Evolutionary conservation across 1,140 invertebrate genomes (phyloP).

Genomic region (Venustaconcha ellipsiformis): DNA sequence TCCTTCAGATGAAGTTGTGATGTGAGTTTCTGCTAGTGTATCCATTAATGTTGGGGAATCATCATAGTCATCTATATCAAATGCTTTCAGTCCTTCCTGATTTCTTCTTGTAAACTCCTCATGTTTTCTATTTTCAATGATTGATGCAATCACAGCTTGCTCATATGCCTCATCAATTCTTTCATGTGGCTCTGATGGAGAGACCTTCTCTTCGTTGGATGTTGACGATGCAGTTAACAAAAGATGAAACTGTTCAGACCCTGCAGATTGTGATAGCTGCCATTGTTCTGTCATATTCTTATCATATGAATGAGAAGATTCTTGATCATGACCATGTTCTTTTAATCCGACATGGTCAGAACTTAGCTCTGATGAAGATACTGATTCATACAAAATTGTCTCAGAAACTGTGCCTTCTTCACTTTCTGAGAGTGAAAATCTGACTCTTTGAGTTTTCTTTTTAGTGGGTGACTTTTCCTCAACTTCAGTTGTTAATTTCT

Average conservation of each 20-base stretch:
- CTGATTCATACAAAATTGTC: too few species aligned
- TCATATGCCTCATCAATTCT: conserved; percentile 55
- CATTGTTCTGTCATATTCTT: conserved; percentile 27
- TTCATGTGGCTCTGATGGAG: conserved; percentile 56
- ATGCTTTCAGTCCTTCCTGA: conserved; percentile 14
- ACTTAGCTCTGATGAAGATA: too few species aligned
- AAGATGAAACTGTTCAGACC: neutral
- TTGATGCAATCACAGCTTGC: conserved; percentile 54
- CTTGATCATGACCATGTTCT: conserved; percentile 14
- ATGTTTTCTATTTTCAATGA: conserved; percentile 58
- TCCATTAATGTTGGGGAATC: neutral
- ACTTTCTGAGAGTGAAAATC: conserved; percentile 34
- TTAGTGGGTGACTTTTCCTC: conserved; percentile 23
- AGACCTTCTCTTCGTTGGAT: neutral
- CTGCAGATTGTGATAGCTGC: conserved; percentile 2
- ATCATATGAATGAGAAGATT: conserved; percentile 17
- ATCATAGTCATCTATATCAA: conserved; percentile 14
- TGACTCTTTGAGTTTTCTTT: conserved; percentile 37
- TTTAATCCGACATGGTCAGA: conserved; percentile 17
- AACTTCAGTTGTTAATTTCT: conserved; percentile 3
- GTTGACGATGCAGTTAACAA: neutral
- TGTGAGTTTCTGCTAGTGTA: too few species aligned
- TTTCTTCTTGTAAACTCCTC: conserved; percentile 40
- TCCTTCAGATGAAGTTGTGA: too few species aligned
- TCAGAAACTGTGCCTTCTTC: too few species aligned